Conservation (phyloP, 2,113 vertebrate species). For the Zootoca vivipara region DNA sequence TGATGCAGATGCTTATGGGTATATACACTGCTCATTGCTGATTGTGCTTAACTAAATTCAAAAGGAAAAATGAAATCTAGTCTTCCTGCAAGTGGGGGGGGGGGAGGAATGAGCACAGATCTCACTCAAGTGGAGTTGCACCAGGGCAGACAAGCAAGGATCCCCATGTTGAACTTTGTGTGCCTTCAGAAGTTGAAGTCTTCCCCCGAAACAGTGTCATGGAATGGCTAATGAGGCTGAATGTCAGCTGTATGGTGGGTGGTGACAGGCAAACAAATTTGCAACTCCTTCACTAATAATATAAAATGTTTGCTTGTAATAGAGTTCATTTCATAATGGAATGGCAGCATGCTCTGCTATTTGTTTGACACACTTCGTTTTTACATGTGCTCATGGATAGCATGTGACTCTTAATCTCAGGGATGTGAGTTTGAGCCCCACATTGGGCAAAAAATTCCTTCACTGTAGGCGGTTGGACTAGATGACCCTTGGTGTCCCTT, state of each 20-base stretch:
- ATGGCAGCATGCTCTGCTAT: neutral
- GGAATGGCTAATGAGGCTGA: neutral
- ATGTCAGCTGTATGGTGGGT: neutral
- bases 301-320: neutral
- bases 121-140: neutral
- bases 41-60: no score
- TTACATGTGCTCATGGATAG: no score
- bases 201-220: neutral
- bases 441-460: no score
- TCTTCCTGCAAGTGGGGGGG: neutral
- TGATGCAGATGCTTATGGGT: no score
- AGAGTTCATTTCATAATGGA: neutral
- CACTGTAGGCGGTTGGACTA: no score
- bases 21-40: no score
- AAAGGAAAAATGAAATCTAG: no score
- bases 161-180: neutral
- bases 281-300: neutral
- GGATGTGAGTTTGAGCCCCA: no score
- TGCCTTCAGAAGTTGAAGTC: neutral
- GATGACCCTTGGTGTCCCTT: no score
- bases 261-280: slow-evolving; percentile 8
- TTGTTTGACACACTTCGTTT: no score
- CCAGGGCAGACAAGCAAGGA: no score
- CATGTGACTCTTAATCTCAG: no score
- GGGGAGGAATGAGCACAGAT: neutral